Percentiles rank a stretch among this genome's conserved stretches.
phyloP scores from a whole-genome alignment of 2,888 invertebrate genomes.

The Orthosia incerta region DNA sequence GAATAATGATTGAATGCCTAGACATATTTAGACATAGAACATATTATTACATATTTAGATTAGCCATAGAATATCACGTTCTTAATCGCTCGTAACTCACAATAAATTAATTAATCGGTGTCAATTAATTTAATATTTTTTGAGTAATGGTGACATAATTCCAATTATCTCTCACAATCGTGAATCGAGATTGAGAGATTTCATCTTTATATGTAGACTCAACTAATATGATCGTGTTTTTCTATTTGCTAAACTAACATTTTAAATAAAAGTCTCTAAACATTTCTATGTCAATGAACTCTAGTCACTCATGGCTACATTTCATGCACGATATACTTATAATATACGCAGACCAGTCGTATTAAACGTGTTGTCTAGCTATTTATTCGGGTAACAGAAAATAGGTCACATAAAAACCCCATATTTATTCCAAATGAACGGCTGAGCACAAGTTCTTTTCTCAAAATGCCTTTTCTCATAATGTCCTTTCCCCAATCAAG shows the following conservation, averaged over 20 bases:
- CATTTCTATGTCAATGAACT: constrained; percentile 17
- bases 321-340: background rate
- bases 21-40: too few species aligned
- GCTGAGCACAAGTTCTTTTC: too few species aligned
- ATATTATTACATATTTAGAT: too few species aligned
- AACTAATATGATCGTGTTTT: background rate
- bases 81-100: background rate
- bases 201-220: background rate
- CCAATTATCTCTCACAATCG: background rate
- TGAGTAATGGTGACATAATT: background rate
- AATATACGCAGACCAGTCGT: background rate
- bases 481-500: background rate
- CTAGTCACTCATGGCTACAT: background rate
- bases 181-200: background rate
- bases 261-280: constrained; percentile 9
- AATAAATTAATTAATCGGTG: background rate
- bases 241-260: background rate
- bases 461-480: background rate
- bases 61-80: background rate
- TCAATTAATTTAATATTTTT: background rate
- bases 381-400: background rate
- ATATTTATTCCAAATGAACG: background rate
- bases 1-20: background rate
- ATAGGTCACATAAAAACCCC: background rate
- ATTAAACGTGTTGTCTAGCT: constrained; percentile 1